Percentiles rank a stretch among this genome's conserved stretches.
Evolutionary conservation across 2,888 invertebrate species (phyloP).

Genomic region (Pyrochroa serraticornis): DNA sequence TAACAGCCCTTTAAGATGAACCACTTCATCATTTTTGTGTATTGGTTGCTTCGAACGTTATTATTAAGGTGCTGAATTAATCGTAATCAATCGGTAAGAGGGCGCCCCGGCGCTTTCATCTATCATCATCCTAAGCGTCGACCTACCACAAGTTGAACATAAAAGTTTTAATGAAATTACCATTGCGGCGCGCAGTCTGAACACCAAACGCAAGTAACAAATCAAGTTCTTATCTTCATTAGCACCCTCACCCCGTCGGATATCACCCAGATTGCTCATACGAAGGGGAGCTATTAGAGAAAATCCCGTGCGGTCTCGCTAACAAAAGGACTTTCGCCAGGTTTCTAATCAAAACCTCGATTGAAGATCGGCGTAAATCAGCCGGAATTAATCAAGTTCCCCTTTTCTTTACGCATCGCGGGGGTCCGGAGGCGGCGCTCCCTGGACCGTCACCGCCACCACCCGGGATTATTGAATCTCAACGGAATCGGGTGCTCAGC

Average conservation of each 20-base stretch:
- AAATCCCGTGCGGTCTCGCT: not conserved
- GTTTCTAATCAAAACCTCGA: conserved; percentile 4
- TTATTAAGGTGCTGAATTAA: no score
- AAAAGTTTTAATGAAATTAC: conserved; percentile 19
- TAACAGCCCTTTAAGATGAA: no score
- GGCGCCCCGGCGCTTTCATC: no score
- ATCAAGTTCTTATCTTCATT: conserved; percentile 25
- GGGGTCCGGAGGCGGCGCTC: no score
- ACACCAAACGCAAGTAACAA: conserved; percentile 17
- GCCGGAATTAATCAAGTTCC: conserved; percentile 7
- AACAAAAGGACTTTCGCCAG: conserved; percentile 15
- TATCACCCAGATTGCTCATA: no score
- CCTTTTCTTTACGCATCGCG: conserved; percentile 5
- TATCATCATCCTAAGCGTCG: no score
- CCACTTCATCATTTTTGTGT: no score
- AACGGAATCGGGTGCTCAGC: not conserved
- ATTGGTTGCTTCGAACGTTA: no score
- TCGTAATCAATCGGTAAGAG: no score
- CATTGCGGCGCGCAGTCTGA: not conserved
- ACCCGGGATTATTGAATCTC: conserved; percentile 1
- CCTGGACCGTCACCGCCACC: no score
- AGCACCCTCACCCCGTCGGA: conserved; percentile 6
- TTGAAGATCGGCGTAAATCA: conserved; percentile 5
- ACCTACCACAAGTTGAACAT: not conserved
- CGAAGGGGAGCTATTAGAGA: no score